Percentiles rank a stretch among this genome's conserved stretches.
Conservation (phyloP, 2,888 invertebrate species). For the Amphipyra berbera region DNA sequence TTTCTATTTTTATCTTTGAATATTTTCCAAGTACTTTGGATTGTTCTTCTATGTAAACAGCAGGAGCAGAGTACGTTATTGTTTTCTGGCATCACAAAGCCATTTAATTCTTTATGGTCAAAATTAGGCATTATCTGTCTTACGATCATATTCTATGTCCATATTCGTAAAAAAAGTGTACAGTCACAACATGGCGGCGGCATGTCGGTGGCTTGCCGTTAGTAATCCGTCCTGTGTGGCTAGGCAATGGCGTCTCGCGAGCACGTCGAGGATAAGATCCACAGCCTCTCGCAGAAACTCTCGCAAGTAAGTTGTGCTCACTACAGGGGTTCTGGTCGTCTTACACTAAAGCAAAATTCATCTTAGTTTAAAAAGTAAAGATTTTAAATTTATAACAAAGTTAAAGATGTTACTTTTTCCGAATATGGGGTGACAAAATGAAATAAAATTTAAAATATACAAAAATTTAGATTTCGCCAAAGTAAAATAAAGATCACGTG, state of each 20-base stretch:
- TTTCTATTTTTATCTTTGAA: too few species aligned
- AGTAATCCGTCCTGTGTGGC: conserved; percentile 87
- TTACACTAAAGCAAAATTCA: neutral
- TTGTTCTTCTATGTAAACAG: neutral
- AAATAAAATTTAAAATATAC: neutral
- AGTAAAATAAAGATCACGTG: neutral
- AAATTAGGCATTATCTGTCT: neutral
- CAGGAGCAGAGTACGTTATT: too few species aligned
- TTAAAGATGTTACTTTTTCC: too few species aligned
- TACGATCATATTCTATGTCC: neutral
- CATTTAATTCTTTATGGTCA: neutral
- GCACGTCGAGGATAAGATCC: conserved; percentile 93
- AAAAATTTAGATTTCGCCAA: too few species aligned
- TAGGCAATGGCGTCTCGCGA: conserved; percentile 93
- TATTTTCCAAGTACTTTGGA: too few species aligned
- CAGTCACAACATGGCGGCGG: conserved; percentile 74
- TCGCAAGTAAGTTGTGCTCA: conserved; percentile 92
- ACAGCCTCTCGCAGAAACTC: conserved; percentile 93
- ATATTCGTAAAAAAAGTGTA: conserved; percentile 64
- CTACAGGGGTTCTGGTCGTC: conserved; percentile 70
- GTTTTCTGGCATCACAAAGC: neutral
- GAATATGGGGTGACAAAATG: too few species aligned
- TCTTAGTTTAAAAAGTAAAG: too few species aligned
- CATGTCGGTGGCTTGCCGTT: conserved; percentile 81
- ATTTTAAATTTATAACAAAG: too few species aligned